A percentile compares a stretch with the other conserved stretches of the same genome.
Conservation (phyloP, 2,113 vertebrate genomes). For the Lasiurus borealis region DNA sequence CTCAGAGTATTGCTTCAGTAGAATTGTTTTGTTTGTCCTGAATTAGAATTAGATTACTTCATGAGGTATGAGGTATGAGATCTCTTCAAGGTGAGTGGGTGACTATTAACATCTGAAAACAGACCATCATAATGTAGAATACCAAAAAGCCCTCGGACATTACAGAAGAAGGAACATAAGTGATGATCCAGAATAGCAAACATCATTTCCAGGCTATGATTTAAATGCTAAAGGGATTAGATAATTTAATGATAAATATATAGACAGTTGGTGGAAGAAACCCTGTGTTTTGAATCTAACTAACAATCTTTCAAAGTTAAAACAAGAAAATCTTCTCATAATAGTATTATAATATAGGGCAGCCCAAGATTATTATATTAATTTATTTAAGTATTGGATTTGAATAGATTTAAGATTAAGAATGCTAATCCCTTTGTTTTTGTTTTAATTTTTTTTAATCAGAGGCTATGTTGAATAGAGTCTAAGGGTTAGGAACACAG, state of each 20-base stretch:
- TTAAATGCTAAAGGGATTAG: neutral
- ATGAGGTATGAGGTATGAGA: neutral
- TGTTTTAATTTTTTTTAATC: neutral
- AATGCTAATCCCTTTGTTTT: conserved; percentile 4
- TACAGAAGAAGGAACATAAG: neutral
- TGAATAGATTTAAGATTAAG: conserved; percentile 58
- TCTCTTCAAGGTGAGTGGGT: neutral
- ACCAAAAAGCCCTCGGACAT: neutral
- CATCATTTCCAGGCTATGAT: neutral
- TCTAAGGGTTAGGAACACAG: neutral
- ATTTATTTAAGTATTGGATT: conserved; percentile 51
- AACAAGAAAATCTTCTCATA: conserved; percentile 56
- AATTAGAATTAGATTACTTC: neutral
- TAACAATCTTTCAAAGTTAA: conserved; percentile 24
- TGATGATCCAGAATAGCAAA: neutral
- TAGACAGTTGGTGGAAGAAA: neutral
- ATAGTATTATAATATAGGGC: conserved; percentile 69
- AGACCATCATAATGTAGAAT: neutral
- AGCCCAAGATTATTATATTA: conserved; percentile 59
- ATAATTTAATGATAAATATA: conserved; percentile 1
- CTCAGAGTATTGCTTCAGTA: neutral
- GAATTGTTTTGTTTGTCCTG: conserved; percentile 48
- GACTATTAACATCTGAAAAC: conserved; percentile 6
- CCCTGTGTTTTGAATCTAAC: neutral
- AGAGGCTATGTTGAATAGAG: neutral